A percentile compares a stretch with the other conserved stretches of the same genome.
phyloP scores from a whole-genome alignment of 2,797 vertebrate species.

The Cyclopterus lumpus region DNA sequence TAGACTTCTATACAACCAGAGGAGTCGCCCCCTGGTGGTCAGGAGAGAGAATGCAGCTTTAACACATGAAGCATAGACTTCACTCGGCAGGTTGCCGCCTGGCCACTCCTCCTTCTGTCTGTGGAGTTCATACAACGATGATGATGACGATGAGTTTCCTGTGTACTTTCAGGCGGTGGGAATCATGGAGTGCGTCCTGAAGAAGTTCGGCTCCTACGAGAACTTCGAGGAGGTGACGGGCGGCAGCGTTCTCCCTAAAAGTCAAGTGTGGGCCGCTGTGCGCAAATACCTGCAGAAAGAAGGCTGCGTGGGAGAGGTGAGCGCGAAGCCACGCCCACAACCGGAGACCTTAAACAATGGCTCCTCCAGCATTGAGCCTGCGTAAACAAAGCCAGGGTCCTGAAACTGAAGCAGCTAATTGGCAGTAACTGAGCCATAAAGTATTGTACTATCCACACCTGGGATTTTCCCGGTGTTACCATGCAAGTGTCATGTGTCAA shows the following conservation, averaged over 20 bases:
- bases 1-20: too few species aligned
- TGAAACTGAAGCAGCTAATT: too few species aligned
- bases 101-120: background rate
- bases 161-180: constrained; percentile 86
- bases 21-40: too few species aligned
- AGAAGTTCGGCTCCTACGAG: constrained; percentile 93
- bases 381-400: too few species aligned
- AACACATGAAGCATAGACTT: too few species aligned
- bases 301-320: constrained; percentile 94
- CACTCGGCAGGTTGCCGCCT: too few species aligned
- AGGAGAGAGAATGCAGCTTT: too few species aligned
- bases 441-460: too few species aligned
- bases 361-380: too few species aligned
- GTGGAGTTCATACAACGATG: background rate
- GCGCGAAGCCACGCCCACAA: constrained; percentile 9
- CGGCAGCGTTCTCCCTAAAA: constrained; percentile 90
- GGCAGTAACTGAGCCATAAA: too few species aligned
- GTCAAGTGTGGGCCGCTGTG: constrained; percentile 93
- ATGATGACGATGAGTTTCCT: background rate
- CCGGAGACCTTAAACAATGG: background rate
- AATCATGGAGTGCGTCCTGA: constrained; percentile 92
- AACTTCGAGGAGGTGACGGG: constrained; percentile 93
- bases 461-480: too few species aligned
- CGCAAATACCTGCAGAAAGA: constrained; percentile 98
- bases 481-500: too few species aligned